phyloP scores from a whole-genome alignment of 2,888 invertebrate genomes.

The Stenotaenia linearis region DNA sequence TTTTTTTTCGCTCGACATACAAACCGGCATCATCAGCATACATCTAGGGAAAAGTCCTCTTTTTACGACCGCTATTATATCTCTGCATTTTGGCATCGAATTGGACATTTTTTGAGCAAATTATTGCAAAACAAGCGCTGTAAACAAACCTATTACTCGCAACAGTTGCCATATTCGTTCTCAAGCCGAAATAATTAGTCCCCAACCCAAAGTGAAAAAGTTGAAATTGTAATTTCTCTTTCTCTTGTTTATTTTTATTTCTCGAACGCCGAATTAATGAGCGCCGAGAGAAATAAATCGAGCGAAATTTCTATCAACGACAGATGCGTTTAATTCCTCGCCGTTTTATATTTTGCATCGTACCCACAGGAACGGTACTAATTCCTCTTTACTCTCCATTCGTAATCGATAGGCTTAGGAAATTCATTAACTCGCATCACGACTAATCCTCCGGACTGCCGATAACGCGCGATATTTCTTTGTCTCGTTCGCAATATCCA shows the following conservation, averaged over 20 bases:
- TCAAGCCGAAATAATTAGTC: background rate
- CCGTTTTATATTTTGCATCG: background rate
- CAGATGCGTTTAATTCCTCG: background rate
- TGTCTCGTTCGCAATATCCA: background rate
- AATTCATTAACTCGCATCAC: slow-evolving; percentile 1
- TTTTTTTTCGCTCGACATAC: background rate
- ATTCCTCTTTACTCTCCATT: background rate
- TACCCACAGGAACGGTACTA: slow-evolving; percentile 6
- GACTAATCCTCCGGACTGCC: background rate
- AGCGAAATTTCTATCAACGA: background rate
- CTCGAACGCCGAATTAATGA: background rate
- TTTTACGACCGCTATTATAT: background rate
- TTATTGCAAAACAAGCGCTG: background rate
- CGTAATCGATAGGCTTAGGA: slow-evolving; percentile 20
- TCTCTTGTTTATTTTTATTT: background rate
- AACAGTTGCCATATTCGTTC: background rate
- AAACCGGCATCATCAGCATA: slow-evolving; percentile 21
- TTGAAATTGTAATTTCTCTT: background rate
- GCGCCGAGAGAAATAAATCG: background rate
- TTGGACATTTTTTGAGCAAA: background rate
- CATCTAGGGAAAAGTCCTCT: background rate
- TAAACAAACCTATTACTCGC: slow-evolving; percentile 21
- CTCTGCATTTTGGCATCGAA: slow-evolving; percentile 1
- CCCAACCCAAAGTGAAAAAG: background rate
- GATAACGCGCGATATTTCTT: background rate